phyloP scores from a whole-genome alignment of 2,888 invertebrate species.

The Blastobasis lacticolella region DNA sequence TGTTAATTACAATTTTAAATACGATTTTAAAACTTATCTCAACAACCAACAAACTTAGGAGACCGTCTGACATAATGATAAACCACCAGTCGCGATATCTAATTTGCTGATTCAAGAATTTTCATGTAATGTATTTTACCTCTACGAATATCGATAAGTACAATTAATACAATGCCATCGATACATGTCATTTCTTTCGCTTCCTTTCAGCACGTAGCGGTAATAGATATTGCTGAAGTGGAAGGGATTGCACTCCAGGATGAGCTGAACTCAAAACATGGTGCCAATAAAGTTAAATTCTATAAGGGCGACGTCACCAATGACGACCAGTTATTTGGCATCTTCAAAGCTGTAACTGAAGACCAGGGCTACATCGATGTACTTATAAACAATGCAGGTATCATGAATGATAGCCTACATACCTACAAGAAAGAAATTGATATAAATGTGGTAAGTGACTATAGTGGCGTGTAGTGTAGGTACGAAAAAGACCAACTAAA shows the following conservation, averaged over 20 bases:
- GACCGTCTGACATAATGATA: too few species aligned
- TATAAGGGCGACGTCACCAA: slow-evolving; percentile 39
- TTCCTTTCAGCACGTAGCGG: slow-evolving; percentile 31
- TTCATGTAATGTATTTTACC: too few species aligned
- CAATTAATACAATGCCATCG: too few species aligned
- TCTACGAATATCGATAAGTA: too few species aligned
- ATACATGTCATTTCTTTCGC: background rate
- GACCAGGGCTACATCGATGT: slow-evolving; percentile 32
- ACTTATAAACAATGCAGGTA: slow-evolving; percentile 37
- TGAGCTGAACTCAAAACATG: slow-evolving; percentile 30
- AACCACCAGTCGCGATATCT: too few species aligned
- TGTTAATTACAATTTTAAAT: too few species aligned
- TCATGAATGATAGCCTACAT: slow-evolving; percentile 34
- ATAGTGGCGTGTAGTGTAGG: too few species aligned
- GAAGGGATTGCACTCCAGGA: slow-evolving; percentile 26
- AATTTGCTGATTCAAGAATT: too few species aligned
- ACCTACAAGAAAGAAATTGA: slow-evolving; percentile 33
- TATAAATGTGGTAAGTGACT: slow-evolving; percentile 36
- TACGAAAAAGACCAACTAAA: too few species aligned
- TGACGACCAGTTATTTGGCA: slow-evolving; percentile 24
- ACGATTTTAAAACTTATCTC: too few species aligned
- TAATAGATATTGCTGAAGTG: slow-evolving; percentile 30
- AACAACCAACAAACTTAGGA: too few species aligned
- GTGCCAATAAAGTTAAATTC: slow-evolving; percentile 29
- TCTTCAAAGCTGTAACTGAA: slow-evolving; percentile 22